Evolutionary conservation across 35 echinoderm and acorn worm species (phyloP).

Genomic region (Holothuria glaberrima): DNA sequence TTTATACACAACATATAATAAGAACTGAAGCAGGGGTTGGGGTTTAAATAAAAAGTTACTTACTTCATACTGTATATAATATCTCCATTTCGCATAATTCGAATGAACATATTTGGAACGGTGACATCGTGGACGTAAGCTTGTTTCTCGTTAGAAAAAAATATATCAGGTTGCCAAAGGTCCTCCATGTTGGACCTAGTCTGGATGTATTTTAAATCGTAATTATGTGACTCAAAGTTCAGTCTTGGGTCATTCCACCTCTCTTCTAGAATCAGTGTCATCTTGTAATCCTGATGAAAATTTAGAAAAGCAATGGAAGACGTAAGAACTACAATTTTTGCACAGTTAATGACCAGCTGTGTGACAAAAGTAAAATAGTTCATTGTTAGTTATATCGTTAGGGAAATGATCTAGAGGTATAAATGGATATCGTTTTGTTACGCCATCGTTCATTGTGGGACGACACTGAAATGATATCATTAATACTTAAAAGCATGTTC

Average conservation of each 20-base stretch:
- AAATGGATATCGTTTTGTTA: too few species aligned
- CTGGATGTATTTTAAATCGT: conserved; percentile 45
- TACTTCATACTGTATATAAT: conserved; percentile 87
- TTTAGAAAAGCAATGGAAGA: not conserved
- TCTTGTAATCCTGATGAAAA: conserved; percentile 72
- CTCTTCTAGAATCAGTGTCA: conserved; percentile 74
- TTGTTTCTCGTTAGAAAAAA: conserved; percentile 88
- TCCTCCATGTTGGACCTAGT: conserved; percentile 45
- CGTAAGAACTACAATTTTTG: too few species aligned
- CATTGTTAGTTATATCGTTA: too few species aligned
- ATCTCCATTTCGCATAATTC: conserved; percentile 69
- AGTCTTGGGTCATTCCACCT: conserved; percentile 76
- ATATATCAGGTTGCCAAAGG: conserved; percentile 81
- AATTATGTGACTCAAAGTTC: conserved; percentile 21
- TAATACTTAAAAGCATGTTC: too few species aligned
- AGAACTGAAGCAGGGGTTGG: too few species aligned
- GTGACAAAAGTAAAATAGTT: too few species aligned
- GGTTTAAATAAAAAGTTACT: conserved; percentile 34
- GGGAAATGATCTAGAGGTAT: too few species aligned
- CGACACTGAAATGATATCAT: too few species aligned
- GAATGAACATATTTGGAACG: conserved; percentile 65
- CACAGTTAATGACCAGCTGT: too few species aligned
- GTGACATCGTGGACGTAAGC: conserved; percentile 80
- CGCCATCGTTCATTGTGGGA: too few species aligned
- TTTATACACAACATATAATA: too few species aligned